Conservation (phyloP, 1,140 invertebrate species). For the Arctopsyche grandis region DNA sequence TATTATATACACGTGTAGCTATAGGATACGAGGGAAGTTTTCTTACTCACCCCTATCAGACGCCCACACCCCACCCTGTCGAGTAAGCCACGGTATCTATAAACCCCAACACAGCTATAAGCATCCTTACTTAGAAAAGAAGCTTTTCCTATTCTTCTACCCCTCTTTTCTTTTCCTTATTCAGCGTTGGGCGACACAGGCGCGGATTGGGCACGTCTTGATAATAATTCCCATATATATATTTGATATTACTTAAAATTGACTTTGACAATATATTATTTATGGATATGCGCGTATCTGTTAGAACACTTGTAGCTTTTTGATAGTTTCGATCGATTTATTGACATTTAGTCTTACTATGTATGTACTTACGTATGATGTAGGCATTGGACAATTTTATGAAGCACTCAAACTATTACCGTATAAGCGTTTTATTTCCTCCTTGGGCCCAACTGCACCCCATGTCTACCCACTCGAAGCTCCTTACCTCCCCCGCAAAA, state of each 20-base stretch:
- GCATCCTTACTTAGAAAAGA: conserved; percentile 43
- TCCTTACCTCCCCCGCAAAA: not conserved
- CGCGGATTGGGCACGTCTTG: conserved; percentile 3
- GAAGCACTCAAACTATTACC: not conserved
- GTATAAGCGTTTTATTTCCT: conserved; percentile 30
- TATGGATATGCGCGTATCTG: no score
- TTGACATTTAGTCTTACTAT: not conserved
- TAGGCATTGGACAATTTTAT: not conserved
- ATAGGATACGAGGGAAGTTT: no score
- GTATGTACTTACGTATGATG: not conserved
- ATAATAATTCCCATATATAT: not conserved
- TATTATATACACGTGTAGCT: no score
- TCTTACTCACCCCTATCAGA: no score
- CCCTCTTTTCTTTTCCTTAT: conserved; percentile 46
- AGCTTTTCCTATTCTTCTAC: conserved; percentile 43
- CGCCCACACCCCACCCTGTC: not conserved
- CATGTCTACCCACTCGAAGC: not conserved
- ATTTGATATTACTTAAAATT: no score
- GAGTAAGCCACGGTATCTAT: conserved; percentile 43
- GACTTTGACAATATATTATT: no score
- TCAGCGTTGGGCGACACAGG: conserved; percentile 31
- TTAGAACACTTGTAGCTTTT: no score
- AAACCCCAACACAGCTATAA: conserved; percentile 41
- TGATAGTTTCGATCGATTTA: no score
- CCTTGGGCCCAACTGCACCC: not conserved